Percentiles rank a stretch among this genome's conserved stretches.
Conservation (phyloP, 2,113 vertebrate species). For the Pterocles burchelli region DNA sequence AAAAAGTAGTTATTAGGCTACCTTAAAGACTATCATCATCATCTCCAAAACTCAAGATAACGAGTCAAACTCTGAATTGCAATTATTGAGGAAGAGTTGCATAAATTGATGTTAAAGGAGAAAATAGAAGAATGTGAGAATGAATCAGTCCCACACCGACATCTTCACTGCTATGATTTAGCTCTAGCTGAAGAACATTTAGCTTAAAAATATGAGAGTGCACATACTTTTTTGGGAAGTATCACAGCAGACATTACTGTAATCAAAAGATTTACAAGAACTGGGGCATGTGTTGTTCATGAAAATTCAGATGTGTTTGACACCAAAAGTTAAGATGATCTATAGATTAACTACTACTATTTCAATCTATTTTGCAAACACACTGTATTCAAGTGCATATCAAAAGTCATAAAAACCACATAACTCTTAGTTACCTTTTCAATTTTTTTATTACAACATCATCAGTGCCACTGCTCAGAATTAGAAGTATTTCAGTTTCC, state of each 20-base stretch:
- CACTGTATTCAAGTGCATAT: accelerated
- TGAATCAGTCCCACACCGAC: background rate
- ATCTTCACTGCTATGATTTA: background rate
- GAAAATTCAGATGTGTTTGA: background rate
- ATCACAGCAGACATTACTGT: background rate
- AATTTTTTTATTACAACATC: background rate
- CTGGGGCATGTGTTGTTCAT: background rate
- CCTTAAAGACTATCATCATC: background rate
- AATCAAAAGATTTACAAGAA: background rate
- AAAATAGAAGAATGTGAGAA: background rate
- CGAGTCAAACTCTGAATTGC: background rate
- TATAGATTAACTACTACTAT: background rate
- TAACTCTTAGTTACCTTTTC: background rate
- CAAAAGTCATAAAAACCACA: background rate
- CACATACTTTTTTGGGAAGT: background rate
- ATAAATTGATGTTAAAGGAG: background rate
- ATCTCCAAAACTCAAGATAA: background rate
- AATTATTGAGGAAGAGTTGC: background rate
- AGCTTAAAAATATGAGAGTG: background rate
- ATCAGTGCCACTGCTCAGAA: background rate
- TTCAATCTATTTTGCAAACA: background rate
- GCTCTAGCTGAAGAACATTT: background rate
- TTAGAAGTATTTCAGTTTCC: background rate
- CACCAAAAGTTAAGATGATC: background rate
- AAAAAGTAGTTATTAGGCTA: background rate